Percentiles rank a stretch among this genome's conserved stretches.
phyloP scores from a whole-genome alignment of 2,113 vertebrate species.

The human region GRCh38 chr14:86185501-86186000 shows the following conservation, averaged over 20 bases:
- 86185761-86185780: not conserved
- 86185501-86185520: not conserved
- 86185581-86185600: not conserved
- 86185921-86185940: rapidly evolving
- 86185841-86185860: not conserved
- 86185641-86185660: not conserved
- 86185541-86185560: not conserved
- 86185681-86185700: not conserved
- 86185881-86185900: rapidly evolving
- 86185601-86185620: not conserved
- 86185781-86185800: not conserved
- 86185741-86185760: not conserved
- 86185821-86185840: not conserved
- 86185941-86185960: rapidly evolving
- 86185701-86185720: not conserved
- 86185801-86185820: not conserved
- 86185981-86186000: too few species aligned
- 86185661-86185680: not conserved
- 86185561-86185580: not conserved
- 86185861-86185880: too few species aligned
- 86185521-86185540: not conserved
- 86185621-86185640: not conserved
- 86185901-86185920: rapidly evolving
- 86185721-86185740: not conserved
- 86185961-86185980: not conserved